Evolutionary conservation across 2,888 invertebrate species (phyloP).

Genomic region (Blera fallax): DNA sequence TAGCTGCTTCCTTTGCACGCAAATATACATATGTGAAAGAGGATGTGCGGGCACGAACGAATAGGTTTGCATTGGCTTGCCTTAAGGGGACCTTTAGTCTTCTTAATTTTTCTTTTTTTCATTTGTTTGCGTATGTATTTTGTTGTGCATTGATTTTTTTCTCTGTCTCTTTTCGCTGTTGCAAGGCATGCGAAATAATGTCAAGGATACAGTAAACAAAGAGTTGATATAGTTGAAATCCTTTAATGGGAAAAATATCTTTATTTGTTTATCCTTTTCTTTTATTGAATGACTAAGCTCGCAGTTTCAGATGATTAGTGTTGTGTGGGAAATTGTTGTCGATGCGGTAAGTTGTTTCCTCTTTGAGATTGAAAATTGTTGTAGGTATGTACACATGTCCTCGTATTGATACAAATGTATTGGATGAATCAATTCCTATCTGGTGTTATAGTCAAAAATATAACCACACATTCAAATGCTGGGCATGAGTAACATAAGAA

Average conservation of each 20-base stretch:
- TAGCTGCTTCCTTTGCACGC: conserved; percentile 10
- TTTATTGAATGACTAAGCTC: not conserved
- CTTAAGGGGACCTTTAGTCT: conserved; percentile 33
- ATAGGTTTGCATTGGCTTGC: conserved; percentile 38
- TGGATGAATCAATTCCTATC: no score
- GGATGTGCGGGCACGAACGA: not conserved
- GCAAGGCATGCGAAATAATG: conserved; percentile 39
- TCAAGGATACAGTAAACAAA: conserved; percentile 60
- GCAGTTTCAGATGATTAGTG: not conserved
- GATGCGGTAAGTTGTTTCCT: not conserved
- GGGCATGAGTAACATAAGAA: no score
- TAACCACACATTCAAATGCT: no score
- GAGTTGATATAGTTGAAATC: conserved; percentile 49
- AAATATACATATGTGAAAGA: conserved; percentile 7
- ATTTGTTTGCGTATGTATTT: conserved; percentile 44
- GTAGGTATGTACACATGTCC: no score
- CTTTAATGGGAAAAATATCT: conserved; percentile 32
- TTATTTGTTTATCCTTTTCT: conserved; percentile 18
- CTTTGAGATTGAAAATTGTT: not conserved
- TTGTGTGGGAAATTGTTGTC: not conserved
- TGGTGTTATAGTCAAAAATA: no score
- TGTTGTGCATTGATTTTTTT: conserved; percentile 54
- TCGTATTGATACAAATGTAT: no score
- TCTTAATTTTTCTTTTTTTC: conserved; percentile 5
- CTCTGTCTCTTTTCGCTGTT: not conserved